Evolutionary conservation across 2,888 invertebrate genomes (phyloP).

Genomic region (Scelioninae gen. 1): DNA sequence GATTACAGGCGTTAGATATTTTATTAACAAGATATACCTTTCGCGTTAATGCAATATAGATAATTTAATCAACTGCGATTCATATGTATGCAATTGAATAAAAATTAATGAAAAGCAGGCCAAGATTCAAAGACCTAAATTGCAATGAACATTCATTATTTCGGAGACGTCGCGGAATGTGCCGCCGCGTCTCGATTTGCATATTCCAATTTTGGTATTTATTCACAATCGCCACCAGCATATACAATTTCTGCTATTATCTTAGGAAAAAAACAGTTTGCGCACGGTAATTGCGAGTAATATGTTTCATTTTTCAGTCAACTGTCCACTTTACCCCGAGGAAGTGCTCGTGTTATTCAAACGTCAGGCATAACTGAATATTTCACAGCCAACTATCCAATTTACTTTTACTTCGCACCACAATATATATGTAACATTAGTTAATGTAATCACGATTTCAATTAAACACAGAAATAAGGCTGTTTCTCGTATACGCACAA

Average conservation of each 20-base stretch:
- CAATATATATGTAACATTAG: conserved; percentile 28
- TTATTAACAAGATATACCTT: conserved; percentile 52
- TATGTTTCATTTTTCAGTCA: conserved; percentile 43
- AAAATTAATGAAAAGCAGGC: conserved; percentile 11
- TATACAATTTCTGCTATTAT: conserved; percentile 1
- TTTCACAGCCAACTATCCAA: conserved; percentile 17
- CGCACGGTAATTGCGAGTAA: conserved; percentile 22
- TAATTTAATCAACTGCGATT: conserved; percentile 38
- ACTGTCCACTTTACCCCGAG: neutral
- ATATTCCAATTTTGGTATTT: neutral
- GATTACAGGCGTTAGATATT: conserved; percentile 23
- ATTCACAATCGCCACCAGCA: conserved; percentile 11
- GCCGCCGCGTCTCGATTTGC: conserved; percentile 3
- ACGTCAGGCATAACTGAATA: conserved; percentile 33
- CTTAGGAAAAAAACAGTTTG: conserved; percentile 17
- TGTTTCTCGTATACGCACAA: too few relatives aligned
- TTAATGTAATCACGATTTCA: conserved; percentile 24
- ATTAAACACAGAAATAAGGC: conserved; percentile 21
- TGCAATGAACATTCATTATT: conserved; percentile 3
- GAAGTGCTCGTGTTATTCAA: conserved; percentile 26
- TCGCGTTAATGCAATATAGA: conserved; percentile 26
- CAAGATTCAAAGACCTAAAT: neutral
- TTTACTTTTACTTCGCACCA: conserved; percentile 42
- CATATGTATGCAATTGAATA: neutral
- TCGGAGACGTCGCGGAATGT: neutral